phyloP scores from a whole-genome alignment of 2,888 invertebrate genomes.

The Subacronicta megacephala region DNA sequence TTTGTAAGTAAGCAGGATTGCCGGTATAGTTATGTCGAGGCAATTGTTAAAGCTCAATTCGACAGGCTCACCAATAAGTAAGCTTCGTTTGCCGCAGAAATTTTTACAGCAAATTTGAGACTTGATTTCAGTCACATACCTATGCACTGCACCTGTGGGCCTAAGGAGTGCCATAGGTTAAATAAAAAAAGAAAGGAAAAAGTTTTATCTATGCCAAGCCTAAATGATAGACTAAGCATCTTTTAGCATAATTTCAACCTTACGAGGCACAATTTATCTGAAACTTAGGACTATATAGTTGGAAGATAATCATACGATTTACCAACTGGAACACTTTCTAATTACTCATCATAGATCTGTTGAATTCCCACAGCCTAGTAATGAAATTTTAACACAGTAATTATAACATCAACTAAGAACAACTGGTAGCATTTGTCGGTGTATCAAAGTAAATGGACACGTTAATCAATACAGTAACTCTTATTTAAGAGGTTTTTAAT shows the following conservation, averaged over 20 bases:
- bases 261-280: no score
- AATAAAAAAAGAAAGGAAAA: no score
- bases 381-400: constrained; percentile 37
- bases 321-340: constrained; percentile 13
- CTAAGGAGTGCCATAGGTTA: no score
- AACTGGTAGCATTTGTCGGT: constrained; percentile 45
- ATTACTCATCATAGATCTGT: constrained; percentile 12
- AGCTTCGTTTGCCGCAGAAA: no score
- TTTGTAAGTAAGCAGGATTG: constrained; percentile 8
- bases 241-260: no score
- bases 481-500: constrained; percentile 63
- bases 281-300: background rate
- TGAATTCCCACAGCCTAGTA: constrained; percentile 29
- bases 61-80: no score
- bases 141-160: no score
- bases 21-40: constrained; percentile 20
- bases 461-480: constrained; percentile 55
- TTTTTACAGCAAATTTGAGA: no score
- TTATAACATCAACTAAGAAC: constrained; percentile 40
- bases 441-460: constrained; percentile 51
- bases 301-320: background rate
- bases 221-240: no score
- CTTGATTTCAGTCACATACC: no score
- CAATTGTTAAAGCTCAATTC: constrained; percentile 14
- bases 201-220: no score